These are phyloP conservation scores for Syngnathus rostellatus DNA, from an alignment of 2,797 vertebrate species.

Conservation along the genomic window DNA sequence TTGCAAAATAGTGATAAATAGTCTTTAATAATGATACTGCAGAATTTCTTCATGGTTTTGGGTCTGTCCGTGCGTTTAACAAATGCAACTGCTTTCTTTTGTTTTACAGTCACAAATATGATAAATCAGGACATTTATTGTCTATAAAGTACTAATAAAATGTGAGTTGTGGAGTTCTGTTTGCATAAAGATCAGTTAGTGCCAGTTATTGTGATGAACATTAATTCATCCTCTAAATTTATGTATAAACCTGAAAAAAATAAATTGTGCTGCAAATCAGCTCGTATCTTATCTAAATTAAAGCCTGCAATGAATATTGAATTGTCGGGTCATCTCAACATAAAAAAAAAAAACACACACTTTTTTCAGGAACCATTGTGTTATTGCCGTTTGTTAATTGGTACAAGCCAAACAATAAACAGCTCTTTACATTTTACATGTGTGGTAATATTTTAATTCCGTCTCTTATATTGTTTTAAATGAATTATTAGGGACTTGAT, in stretches of 20 bases:
- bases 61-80: neutral
- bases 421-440: neutral
- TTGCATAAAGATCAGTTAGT: constrained; percentile 5
- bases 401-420: neutral
- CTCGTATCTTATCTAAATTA: neutral
- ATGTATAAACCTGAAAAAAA: neutral
- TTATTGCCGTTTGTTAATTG: neutral
- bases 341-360: neutral
- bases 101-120: neutral
- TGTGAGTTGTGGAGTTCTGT: constrained; percentile 2
- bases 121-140: constrained; percentile 24
- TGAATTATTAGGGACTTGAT: neutral
- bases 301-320: neutral
- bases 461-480: neutral
- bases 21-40: constrained; percentile 6
- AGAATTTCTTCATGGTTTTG: constrained; percentile 8
- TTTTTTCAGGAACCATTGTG: neutral
- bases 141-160: constrained; percentile 18
- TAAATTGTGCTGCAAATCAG: neutral
- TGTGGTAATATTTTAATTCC: neutral
- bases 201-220: constrained; percentile 1
- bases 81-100: neutral
- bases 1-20: neutral
- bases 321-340: neutral
- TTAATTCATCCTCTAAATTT: neutral